These are phyloP conservation scores for Ptilorrhoa leucosticta DNA, from an alignment of 2,113 vertebrate species.

Conservation along the genomic window DNA sequence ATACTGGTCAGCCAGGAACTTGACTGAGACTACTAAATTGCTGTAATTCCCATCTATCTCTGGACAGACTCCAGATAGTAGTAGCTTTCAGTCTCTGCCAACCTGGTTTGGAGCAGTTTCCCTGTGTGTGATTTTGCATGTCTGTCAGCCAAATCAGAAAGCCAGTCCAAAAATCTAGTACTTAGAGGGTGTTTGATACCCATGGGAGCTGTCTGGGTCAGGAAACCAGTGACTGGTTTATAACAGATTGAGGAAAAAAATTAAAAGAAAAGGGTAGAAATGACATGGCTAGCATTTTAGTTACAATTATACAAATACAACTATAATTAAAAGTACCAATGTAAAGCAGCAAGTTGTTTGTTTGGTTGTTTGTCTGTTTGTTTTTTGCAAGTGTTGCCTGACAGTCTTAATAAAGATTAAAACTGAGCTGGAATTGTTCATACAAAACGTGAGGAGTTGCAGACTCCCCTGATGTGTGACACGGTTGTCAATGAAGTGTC, in stretches of 20 bases:
- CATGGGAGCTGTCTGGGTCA: not conserved
- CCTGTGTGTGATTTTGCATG: not conserved
- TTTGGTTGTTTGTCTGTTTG: not conserved
- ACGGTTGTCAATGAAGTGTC: not conserved
- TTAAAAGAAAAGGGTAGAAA: not conserved
- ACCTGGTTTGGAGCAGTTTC: constrained; percentile 16
- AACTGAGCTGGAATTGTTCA: not conserved
- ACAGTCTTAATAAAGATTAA: not conserved
- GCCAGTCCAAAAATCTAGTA: not conserved
- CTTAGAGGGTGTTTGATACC: constrained; percentile 5
- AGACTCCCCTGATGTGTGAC: not conserved
- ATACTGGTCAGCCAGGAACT: constrained; percentile 38
- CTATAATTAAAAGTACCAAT: not conserved
- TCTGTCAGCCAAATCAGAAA: constrained; percentile 24
- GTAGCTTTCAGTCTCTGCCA: constrained; percentile 43
- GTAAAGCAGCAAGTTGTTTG: not conserved
- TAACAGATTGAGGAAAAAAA: not conserved
- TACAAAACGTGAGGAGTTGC: not conserved
- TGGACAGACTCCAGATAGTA: constrained; percentile 26
- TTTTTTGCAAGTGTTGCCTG: not conserved
- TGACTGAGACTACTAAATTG: constrained; percentile 8
- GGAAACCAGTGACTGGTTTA: not conserved
- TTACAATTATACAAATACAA: not conserved
- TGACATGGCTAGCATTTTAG: not conserved
- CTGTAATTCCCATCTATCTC: constrained; percentile 45